Conservation (phyloP, 2,113 vertebrate genomes). For the Neodontobutis hainanensis region DNA sequence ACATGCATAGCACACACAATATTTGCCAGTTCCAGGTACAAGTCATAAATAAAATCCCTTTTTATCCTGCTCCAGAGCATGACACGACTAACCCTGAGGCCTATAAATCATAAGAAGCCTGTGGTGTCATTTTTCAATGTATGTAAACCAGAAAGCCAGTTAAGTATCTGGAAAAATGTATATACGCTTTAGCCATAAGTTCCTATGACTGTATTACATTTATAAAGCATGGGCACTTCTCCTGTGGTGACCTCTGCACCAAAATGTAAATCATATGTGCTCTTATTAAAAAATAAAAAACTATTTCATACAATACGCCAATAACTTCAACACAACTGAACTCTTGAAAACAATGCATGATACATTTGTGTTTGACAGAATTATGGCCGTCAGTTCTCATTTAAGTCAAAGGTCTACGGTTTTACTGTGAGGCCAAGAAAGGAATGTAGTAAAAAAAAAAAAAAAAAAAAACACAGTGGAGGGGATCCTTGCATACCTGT, state of each 20-base stretch:
- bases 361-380: conserved; percentile 36
- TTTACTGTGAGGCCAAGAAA: conserved; percentile 27
- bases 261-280: not conserved
- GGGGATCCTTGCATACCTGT: not conserved
- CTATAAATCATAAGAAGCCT: conserved; percentile 20
- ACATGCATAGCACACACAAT: not conserved
- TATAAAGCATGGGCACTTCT: not conserved
- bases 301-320: not conserved
- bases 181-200: conserved; percentile 19
- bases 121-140: conserved; percentile 29
- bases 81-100: not conserved
- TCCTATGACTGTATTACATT: conserved; percentile 8
- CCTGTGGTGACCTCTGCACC: not conserved
- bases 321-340: not conserved
- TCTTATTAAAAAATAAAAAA: no score
- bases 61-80: not conserved
- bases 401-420: conserved; percentile 34
- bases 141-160: conserved; percentile 16
- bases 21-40: not conserved
- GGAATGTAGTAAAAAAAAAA: conserved; percentile 19
- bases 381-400: conserved; percentile 51
- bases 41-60: not conserved
- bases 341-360: conserved; percentile 22
- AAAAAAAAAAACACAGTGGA: conserved; percentile 18
- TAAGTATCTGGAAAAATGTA: conserved; percentile 31